Base-by-base conservation (phyloP, 2,888 invertebrate species). In the Periphyllus acericola region DNA sequence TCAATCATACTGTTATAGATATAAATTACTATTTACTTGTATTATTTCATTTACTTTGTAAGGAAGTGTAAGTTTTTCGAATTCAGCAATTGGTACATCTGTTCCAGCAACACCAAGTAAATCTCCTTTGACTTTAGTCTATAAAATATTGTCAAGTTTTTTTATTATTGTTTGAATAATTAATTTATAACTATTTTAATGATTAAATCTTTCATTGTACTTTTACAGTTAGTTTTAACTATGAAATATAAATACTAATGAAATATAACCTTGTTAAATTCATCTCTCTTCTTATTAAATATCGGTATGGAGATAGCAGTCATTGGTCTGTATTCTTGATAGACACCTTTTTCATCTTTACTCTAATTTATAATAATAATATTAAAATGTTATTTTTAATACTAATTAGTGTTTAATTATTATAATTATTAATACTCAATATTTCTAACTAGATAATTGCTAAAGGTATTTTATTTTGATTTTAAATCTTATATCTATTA, bases 41-140 rank as follows among this genome's bases (percentile, higher is more conserved):
- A 29, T 2, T 60, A 55, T 36, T 82, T 66, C 81, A 90, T 94
- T 94, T 91, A 96, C 96, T 94, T 98, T 96, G 91, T 96, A 96
- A 0, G 98, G 97, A 89, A 98, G 94, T 0, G 98, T 97, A 66
- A 98, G 93, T 92, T 97, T 96, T 86, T 95, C 94, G 85, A 99
- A 96, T 91, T 98, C 98, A 90, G 96, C 95, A 14, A 99, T 95
- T 2, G 98, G 97, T 60, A 98, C 95, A 91, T 98, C 98, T 0
- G 98, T 98, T 0, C 98, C 99, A 3, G 98, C 98, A 4, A 99
- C 98, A 0, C 99, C 99, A 46, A 99, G 93, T 79, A 99, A 92
- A 81, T 87, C 87, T 32, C 87, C 87, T 81, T 74, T 66, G 46
- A 87, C 55, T 81, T 14, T 75, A 32, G 66, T 81, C 87, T 87